Base-by-base conservation (phyloP, 2,888 invertebrate species). In the Exephanes ischioxanthus region DNA sequence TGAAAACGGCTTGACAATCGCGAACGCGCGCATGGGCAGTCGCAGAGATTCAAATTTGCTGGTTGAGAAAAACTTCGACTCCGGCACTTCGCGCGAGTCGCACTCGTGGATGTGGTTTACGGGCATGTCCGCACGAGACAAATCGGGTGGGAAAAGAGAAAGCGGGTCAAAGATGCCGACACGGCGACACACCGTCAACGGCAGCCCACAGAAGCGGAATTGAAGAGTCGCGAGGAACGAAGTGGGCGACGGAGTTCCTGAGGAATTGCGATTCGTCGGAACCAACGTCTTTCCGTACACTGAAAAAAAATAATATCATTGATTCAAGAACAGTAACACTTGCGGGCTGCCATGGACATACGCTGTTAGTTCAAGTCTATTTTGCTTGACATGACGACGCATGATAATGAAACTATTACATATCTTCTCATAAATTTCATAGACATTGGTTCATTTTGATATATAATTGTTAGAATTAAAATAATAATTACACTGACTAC, bases 131-230 rank as follows among this genome's bases (percentile, higher is more conserved):
- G 58, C 80, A 89, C 87, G 86, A 90, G 92, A 93, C 91, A 92
- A 92, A 93, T 93, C 93, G 92, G 90, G 92, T 92, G 92, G 93
- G 92, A 92, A 93, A 93, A 93, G 93, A 93, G 93, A 93, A 94
- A 94, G 93, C 93, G 91, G 93, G 93, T 93, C 93, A 93, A 93
- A 93, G 93, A 93, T 91, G 90, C 90, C 91, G 92, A 90, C 90
- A 86, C 89, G 89, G 88, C 90, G 91, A 91, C 90, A 91, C 88
- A 84, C 78, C 83, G 55, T 63, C 80, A 67, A 72, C 81, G 80
- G 78, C 76, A 76, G 63, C n/a, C 79, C 68, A 55, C 75, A 26
- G 45, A 41, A 48, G 22, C 63, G 58, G 63, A 84, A 84, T 80
- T n/a, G 48, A 71, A 77, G 67, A 53, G 61, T 51, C 22, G 45